Base-by-base conservation (phyloP, 2,797 vertebrate genomes). In the Neosilurus mollespiculum region DNA sequence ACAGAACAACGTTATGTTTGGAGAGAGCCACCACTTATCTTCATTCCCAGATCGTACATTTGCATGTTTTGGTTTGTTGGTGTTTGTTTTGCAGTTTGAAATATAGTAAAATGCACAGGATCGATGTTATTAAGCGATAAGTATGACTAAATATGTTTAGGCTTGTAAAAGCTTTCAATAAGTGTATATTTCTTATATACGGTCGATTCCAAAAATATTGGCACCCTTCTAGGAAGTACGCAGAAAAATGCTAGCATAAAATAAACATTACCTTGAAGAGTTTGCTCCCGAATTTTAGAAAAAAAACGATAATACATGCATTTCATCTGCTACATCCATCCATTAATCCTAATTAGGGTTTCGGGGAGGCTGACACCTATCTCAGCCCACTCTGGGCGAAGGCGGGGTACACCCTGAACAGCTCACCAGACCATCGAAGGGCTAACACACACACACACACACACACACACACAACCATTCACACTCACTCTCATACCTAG, bases 121-220 rank as follows among this genome's bases (percentile, higher is more conserved):
- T 43, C 37, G 2, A 49, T 49, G 34, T n/a, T 24, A 62, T 49
- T 16, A 62, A 62, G 34, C 7, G 34, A 62, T 78, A 14, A 62
- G n/a, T 62, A 49, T 12, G 15, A 62, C 37, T 37, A 37, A n/a
- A 77, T 59, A 61, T 62, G 4, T 49, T 78, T 62, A 78, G 58
- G 22, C 20, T 62, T 24, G 34, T 18, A 62, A 78, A 2, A 8
- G 8, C 34, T 62, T 62, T 14, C 30, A 58, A 2, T 37, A 76
- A n/a, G 14, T 43, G 14, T 37, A 59, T 0, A 7, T 58, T 58
- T 34, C 12, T 58, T 30, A 34, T 43, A 24, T 24, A 24, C 12
- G 24, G 54, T 22, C 10, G 7, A 24, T 49, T 62, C 34, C 75
- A 78, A 22, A 78, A 78, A 43, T 78, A 62, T 78, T 62, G 58